Base-by-base conservation (phyloP, 2,797 vertebrate genomes). In the Gallirallus australis region DNA sequence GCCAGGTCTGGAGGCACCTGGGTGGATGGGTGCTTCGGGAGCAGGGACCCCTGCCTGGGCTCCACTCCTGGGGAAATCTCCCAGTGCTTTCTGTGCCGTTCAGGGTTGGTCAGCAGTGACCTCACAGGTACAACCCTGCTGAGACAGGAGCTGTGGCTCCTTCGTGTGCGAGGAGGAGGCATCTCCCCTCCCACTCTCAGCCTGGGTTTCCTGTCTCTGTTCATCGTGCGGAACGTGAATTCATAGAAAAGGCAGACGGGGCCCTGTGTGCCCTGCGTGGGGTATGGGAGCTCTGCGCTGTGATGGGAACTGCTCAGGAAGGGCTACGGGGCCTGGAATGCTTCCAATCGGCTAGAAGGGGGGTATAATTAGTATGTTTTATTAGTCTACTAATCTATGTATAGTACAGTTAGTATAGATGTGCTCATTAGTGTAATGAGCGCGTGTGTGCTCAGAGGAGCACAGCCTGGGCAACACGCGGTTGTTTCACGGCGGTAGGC, bases 1-100 rank as follows among this genome's bases (percentile, higher is more conserved):
- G 21, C 18, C 9, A 9, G 18, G 42, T 45, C 82, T 2, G 82
- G 25, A 0, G 80, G 59, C 39, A 3, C 1, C 14, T 47, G 3
- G 35, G 4, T 8, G 11, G 30, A 5, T 0, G 21, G 13, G 3
- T 2, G 47, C n/a, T 31, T 45, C 7, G 3, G 24, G 7, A 56
- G 24, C 0, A 2, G 54, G 61, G 17, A 23, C 25, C 37, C 25
- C 42, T 25, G 42, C 18, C 0, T 4, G 30, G 30, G 9, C 72
- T 35, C 45, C 45, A 45, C 57, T n/a, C n/a, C 25, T 5, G 5
- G 56, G 25, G 20, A 28, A 15, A 23, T 15, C 28, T 31, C 19
- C 20, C 25, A 0, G 9, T 2, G 1, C 37, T 35, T 31, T 33
- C 42, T 25, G 33, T 27, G 27, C 4, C 0, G 45, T 28, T 52